Base-by-base conservation (phyloP, 2,113 vertebrate species). In the Zosterops pallidus region DNA sequence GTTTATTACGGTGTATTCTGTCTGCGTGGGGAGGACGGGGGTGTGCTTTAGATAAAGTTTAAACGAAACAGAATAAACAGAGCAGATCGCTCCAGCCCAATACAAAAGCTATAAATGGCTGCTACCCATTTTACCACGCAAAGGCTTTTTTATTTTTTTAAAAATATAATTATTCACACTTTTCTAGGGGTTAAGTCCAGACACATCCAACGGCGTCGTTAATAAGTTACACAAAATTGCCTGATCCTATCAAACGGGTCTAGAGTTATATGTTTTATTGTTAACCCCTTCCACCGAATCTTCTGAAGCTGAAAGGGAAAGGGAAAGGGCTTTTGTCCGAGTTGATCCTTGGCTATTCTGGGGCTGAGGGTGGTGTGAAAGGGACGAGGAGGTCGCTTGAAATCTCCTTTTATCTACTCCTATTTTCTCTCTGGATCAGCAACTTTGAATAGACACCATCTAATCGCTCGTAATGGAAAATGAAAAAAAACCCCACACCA, bases 321-420 rank as follows among this genome's bases (percentile, higher is more conserved):
- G 97, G 98, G 97, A 97, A 98, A 97, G 92, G 95, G 94, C 98
- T 98, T 99, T 99, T 99, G 98, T 99, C 98, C 98, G 96, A 97
- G 97, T 97, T 98, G 98, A 99, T 99, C 98, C 98, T 98, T 97
- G 98, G 98, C 98, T 99, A 99, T 98, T 99, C 98, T 98, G 97
- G 96, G 98, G 98, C 98, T 98, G 98, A 98, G 98, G 98, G 98
- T 99, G 98, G 98, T 99, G 98, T 99, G 98, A 99, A 99, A 99
- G 97, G 98, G 98, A 99, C 95, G 98, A 98, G 97, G 98, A 98
- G 99, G 98, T 99, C 98, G 98, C 98, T 99, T 98, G 98, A 99
- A 99, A 99, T 99, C 98, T 98, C 98, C 98, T 99, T 99, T 99
- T 98, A 99, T 99, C 98, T 98, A 97, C 98, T 98, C 98, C 97